Evolutionary conservation across 2,797 vertebrate genomes (phyloP).

Genomic region (Anguilla anguilla): DNA sequence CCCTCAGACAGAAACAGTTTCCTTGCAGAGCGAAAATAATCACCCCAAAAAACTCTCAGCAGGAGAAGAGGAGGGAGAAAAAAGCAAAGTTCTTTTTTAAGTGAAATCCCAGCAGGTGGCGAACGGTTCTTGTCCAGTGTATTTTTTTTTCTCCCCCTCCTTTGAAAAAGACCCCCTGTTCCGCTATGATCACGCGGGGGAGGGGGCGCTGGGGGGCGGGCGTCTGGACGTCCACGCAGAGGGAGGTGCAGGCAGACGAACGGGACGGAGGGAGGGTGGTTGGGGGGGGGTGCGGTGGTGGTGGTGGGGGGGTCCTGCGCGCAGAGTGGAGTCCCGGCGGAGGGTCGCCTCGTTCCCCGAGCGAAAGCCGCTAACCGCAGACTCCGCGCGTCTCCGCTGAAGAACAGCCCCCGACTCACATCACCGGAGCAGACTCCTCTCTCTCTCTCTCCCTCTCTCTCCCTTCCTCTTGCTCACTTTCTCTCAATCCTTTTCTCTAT

Average conservation of each 20-base stretch:
- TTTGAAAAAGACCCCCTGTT: background rate
- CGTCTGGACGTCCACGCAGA: background rate
- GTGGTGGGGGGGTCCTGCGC: background rate
- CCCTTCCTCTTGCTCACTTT: background rate
- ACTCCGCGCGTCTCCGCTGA: background rate
- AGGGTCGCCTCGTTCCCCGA: background rate
- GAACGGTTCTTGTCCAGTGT: background rate
- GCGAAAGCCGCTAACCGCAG: background rate
- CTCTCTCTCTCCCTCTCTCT: background rate
- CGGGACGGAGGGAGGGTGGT: background rate
- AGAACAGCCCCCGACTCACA: background rate
- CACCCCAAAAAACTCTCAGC: background rate
- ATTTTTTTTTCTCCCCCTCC: background rate
- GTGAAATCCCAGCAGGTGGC: background rate
- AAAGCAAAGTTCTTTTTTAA: background rate
- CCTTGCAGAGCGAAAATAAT: background rate
- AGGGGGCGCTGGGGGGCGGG: background rate
- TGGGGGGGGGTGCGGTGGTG: background rate
- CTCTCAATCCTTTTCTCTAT: background rate
- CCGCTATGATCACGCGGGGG: background rate
- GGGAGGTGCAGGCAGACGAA: background rate
- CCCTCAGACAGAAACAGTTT: background rate
- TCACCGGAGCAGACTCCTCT: background rate
- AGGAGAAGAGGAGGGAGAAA: background rate
- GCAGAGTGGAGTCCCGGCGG: background rate